A percentile compares a stretch with the other conserved stretches of the same genome.
phyloP scores from a whole-genome alignment of 53 echinoderm and acorn worm genomes.

The Zoroaster sp. region DNA sequence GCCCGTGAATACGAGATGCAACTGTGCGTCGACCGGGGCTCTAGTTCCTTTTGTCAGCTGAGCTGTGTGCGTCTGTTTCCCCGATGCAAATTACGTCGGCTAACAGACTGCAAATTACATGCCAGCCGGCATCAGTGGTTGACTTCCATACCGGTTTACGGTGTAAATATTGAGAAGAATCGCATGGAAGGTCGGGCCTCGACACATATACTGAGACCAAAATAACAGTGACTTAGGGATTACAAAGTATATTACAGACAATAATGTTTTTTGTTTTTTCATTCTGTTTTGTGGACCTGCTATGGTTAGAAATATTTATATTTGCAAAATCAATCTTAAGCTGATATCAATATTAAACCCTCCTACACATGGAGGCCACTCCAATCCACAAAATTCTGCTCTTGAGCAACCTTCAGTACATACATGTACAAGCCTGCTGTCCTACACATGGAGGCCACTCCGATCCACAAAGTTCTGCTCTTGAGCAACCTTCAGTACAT shows the following conservation, averaged over 20 bases:
- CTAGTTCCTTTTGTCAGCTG: conserved; percentile 1
- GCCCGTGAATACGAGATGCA: background rate
- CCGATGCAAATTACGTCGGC: conserved; percentile 11
- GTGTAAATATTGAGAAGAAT: conserved; percentile 20
- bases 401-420: no score
- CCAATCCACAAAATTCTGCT: no score
- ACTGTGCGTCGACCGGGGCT: background rate
- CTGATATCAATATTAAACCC: no score
- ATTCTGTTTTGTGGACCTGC: no score
- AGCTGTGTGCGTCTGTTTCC: background rate
- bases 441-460: no score
- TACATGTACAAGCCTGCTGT: no score
- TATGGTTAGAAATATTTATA: no score
- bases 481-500: no score
- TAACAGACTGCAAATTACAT: conserved; percentile 36
- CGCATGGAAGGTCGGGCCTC: background rate
- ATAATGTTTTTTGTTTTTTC: no score
- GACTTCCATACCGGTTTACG: conserved; percentile 1
- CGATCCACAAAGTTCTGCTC: no score
- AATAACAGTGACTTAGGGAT: background rate
- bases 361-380: no score
- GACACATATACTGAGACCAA: background rate
- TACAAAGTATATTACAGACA: background rate
- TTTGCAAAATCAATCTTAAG: no score
- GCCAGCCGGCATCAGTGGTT: conserved; percentile 5